Conservation (phyloP, 2,113 vertebrate genomes). For the Poecile atricapillus region DNA sequence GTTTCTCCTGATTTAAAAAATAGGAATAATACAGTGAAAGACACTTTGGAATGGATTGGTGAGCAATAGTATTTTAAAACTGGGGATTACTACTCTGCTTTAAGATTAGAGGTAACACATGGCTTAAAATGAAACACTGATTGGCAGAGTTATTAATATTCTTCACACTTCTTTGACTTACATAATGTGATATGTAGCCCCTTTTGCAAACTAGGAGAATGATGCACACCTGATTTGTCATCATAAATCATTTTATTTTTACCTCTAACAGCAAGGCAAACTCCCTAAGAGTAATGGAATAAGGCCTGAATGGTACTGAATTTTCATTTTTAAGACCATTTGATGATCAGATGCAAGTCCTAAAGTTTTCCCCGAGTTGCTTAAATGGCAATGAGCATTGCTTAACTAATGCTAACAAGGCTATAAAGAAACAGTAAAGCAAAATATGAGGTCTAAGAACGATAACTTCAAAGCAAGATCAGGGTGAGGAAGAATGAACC, state of each 20-base stretch:
- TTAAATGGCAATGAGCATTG: slow-evolving; percentile 40
- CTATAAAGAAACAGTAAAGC: slow-evolving; percentile 27
- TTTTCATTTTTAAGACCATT: slow-evolving; percentile 19
- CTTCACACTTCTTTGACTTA: not conserved
- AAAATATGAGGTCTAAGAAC: slow-evolving; percentile 21
- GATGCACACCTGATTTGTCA: not conserved
- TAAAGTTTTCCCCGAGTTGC: not conserved
- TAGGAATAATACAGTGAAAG: not conserved
- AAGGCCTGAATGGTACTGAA: not conserved
- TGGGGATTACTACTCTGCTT: not conserved
- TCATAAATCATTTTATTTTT: not conserved
- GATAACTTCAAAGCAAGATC: slow-evolving; percentile 40
- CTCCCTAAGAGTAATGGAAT: not conserved
- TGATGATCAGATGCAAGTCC: not conserved
- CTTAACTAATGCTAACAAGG: slow-evolving; percentile 52
- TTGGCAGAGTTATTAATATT: not conserved
- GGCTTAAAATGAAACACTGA: not conserved
- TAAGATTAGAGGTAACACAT: not conserved
- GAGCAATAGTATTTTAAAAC: not conserved
- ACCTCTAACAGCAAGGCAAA: not conserved
- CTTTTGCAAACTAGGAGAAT: not conserved
- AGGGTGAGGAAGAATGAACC: slow-evolving; percentile 41
- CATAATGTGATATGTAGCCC: not conserved
- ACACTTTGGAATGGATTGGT: not conserved
- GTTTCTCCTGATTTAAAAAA: not conserved